Conservation (phyloP, 2,888 invertebrate genomes). For the Sisyra terminalis region DNA sequence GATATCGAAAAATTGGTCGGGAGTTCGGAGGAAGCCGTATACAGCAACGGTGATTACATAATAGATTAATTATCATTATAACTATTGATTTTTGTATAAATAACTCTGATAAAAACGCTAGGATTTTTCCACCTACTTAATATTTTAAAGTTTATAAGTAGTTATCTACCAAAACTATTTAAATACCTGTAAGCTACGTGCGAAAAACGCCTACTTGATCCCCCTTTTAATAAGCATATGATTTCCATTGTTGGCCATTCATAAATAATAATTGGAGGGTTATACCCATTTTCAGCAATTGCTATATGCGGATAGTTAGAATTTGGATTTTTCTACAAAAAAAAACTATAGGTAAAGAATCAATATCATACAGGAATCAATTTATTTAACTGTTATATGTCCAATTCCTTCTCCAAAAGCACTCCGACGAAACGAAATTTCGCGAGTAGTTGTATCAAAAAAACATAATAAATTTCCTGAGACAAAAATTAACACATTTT, state of each 20-base stretch:
- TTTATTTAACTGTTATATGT: slow-evolving; percentile 44
- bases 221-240: slow-evolving; percentile 53
- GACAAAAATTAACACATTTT: slow-evolving; percentile 55
- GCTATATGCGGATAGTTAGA: slow-evolving; percentile 48
- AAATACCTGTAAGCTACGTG: slow-evolving; percentile 60
- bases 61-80: too few relatives aligned
- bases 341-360: background rate
- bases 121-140: too few relatives aligned
- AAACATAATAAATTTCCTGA: slow-evolving; percentile 72
- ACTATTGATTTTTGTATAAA: too few relatives aligned
- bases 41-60: too few relatives aligned
- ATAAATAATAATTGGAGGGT: slow-evolving; percentile 67
- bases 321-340: slow-evolving; percentile 41
- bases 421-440: slow-evolving; percentile 53
- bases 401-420: slow-evolving; percentile 69
- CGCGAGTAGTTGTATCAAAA: slow-evolving; percentile 46
- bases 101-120: too few relatives aligned
- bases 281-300: slow-evolving; percentile 62
- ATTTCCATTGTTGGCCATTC: slow-evolving; percentile 68
- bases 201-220: slow-evolving; percentile 57
- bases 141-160: too few relatives aligned
- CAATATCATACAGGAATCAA: background rate
- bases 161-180: too few relatives aligned
- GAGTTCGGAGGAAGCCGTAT: too few relatives aligned
- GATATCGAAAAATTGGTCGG: too few relatives aligned